Base-by-base conservation (phyloP, 2,113 vertebrate species). In the Bubo blakistoni region DNA sequence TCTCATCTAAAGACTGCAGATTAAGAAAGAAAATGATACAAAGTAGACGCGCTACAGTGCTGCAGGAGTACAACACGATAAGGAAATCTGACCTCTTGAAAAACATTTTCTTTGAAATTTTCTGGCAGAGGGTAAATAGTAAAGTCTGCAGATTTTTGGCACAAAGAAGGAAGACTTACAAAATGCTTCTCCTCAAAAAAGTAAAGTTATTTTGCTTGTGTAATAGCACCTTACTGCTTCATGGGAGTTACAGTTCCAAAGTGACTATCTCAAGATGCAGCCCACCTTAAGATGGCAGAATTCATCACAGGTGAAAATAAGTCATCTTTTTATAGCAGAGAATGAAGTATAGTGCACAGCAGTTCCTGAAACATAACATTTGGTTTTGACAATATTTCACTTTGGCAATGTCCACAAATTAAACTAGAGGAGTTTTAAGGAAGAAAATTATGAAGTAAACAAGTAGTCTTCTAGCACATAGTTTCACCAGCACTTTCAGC, bases 21-120 rank as follows among this genome's bases (percentile, higher is more conserved):
- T 62, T 38, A 61, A 77, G 46, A 47, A n/a, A 80, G 40, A 81
- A 81, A 70, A 74, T n/a, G 1, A 38, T 7, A 67, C 22, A 19
- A 86, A 71, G 17, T 1, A 63, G 25, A 92, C 71, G 16, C 1
- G 0, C 79, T 59, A 32, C n/a, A 40, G 25, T 44, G 63, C 46
- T 77, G 52, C 57, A 79, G 11, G 38, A 86, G 13, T 34, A 73
- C 15, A 71, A 63, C 0, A 0, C 2, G 2, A 71, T 49, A 80
- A 69, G 49, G 91, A 81, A 91, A 96, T 20, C 7, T 34, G 73
- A 94, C 52, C 84, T 79, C 70, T 54, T 18, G 44, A 59, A 89
- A 94, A 96, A 87, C 70, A 89, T 87, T 76, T 81, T 76, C 73
- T 65, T 74, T 61, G 18, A 84, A 65, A 49, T 91, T 85, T 96